phyloP scores from a whole-genome alignment of 2,113 vertebrate genomes.

The Nesospiza acunhae region DNA sequence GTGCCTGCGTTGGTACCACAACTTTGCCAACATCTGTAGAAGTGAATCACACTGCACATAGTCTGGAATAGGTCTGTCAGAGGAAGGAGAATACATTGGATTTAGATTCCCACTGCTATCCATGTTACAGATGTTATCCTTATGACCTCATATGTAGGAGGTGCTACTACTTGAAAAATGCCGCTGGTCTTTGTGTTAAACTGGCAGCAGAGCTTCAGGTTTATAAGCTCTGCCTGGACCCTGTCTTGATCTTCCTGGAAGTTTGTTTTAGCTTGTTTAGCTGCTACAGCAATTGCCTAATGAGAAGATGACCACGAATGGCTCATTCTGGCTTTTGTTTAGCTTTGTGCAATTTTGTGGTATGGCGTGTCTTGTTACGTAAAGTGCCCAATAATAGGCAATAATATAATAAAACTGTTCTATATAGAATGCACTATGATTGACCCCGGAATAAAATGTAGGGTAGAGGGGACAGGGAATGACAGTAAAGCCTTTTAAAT shows the following conservation, averaged over 20 bases:
- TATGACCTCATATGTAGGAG: not conserved
- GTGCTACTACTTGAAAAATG: not conserved
- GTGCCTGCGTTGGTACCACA: accelerated
- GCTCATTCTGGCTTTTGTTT: not conserved
- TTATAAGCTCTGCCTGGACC: not conserved
- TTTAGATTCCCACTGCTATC: not conserved
- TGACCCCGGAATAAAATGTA: not conserved
- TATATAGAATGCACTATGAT: not conserved
- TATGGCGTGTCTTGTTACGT: not conserved
- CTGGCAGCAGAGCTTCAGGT: not conserved
- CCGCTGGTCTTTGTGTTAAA: not conserved
- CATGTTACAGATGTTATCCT: not conserved
- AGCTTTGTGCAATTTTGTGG: not conserved
- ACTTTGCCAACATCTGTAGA: not conserved
- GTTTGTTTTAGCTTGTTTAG: not conserved
- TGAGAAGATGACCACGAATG: not conserved
- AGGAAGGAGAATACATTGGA: not conserved
- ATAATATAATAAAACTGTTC: not conserved
- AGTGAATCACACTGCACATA: not conserved
- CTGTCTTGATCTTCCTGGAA: not conserved
- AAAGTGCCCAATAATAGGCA: not conserved
- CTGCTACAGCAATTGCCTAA: not conserved
- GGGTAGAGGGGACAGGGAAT: not conserved
- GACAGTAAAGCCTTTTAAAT: not conserved
- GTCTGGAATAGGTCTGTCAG: not conserved